A percentile compares a stretch with the other conserved stretches of the same genome.
Evolutionary conservation across 2,113 vertebrate species (phyloP).

Genomic region (Gavia stellata): DNA sequence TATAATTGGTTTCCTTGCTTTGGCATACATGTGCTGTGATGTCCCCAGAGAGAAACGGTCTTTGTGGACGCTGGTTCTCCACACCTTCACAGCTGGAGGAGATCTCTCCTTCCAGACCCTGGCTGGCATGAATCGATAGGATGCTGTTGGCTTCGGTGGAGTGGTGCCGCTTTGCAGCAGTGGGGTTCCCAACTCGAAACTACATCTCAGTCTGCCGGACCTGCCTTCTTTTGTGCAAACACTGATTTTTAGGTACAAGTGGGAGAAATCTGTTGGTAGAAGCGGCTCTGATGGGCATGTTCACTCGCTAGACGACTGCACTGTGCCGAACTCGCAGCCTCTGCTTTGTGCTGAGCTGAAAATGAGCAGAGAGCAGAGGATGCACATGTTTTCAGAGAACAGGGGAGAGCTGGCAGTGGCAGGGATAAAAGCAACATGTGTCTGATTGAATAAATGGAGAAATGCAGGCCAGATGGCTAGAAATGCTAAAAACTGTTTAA

Average conservation of each 20-base stretch:
- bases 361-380: not conserved
- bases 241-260: not conserved
- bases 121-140: not conserved
- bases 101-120: not conserved
- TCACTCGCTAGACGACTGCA: not conserved
- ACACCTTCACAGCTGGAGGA: not conserved
- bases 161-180: not conserved
- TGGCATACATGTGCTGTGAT: not conserved
- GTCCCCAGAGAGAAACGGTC: not conserved
- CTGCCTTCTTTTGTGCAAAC: not conserved
- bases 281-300: not conserved
- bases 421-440: slow-evolving; percentile 37
- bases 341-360: not conserved
- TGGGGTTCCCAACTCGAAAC: not conserved
- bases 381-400: not conserved
- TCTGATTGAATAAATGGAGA: not conserved
- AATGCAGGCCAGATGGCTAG: slow-evolving; percentile 62
- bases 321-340: accelerated
- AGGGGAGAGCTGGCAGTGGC: slow-evolving; percentile 1
- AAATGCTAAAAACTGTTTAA: not conserved
- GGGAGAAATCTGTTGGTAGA: not conserved
- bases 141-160: not conserved
- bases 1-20: not conserved
- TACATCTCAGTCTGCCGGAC: not conserved
- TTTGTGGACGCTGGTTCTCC: not conserved